Percentiles rank a stretch among this genome's conserved stretches.
Evolutionary conservation across 1,140 invertebrate genomes (phyloP).

Genomic region (Plutomurus gul): DNA sequence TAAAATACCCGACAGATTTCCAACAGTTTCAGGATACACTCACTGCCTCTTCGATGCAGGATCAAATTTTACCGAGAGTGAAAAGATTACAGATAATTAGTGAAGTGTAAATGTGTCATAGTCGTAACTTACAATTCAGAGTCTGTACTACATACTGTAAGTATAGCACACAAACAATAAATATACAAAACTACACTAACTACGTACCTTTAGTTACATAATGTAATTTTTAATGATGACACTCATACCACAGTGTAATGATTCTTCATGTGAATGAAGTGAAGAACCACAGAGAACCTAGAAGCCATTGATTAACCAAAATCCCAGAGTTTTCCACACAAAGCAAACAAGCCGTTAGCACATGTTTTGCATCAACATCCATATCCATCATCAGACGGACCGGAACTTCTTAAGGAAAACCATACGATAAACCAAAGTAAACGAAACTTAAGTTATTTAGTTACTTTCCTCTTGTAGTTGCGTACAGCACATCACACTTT

Average conservation of each 20-base stretch:
- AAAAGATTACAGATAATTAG: constrained; percentile 32
- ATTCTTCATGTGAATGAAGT: neutral
- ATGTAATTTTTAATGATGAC: too few relatives aligned
- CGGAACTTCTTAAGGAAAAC: constrained; percentile 32
- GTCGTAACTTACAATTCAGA: constrained; percentile 19
- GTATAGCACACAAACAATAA: too few relatives aligned
- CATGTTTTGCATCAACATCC: constrained; percentile 52
- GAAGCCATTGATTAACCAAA: neutral
- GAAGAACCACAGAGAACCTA: neutral
- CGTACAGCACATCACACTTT: neutral
- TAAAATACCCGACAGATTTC: neutral
- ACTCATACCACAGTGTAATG: too few relatives aligned
- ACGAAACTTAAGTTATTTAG: constrained; percentile 14
- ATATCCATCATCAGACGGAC: constrained; percentile 45
- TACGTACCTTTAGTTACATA: too few relatives aligned
- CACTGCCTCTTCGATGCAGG: neutral
- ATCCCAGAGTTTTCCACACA: neutral
- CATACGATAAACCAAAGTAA: constrained; percentile 21
- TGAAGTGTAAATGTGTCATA: constrained; percentile 48
- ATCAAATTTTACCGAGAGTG: neutral
- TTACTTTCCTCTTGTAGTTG: neutral
- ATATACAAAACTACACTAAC: too few relatives aligned
- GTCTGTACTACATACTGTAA: too few relatives aligned
- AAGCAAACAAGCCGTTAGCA: constrained; percentile 52
- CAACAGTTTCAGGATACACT: too few relatives aligned